Base-by-base conservation (phyloP, 2,113 vertebrate species). In the Corythaixoides concolor region DNA sequence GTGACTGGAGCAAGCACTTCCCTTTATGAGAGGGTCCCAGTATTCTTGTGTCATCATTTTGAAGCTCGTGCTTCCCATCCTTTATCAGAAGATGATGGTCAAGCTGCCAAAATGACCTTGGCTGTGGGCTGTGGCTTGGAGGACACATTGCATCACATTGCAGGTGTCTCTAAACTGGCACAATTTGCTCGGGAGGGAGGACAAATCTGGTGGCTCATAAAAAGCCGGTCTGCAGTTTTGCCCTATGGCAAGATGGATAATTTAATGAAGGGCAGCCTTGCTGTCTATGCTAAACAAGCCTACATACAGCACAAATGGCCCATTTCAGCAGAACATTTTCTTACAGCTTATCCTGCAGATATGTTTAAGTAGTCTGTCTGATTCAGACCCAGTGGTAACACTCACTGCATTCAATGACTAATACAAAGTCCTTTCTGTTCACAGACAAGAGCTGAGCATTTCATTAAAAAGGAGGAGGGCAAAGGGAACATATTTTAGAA, bases 361-460 rank as follows among this genome's bases (percentile, higher is more conserved):
- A 88, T 47, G 81, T 94, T 91, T 91, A 77, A 93, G 80, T 73
- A 39, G 59, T 52, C 41, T 92, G 84, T 35, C 90, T 93, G 62
- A 91, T 93, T 94, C 67, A 84, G 80, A 69, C 75, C 28, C 79
- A 55, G 26, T 75, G 60, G 66, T 62, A 96, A 97, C 95, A 97
- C 79, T 93, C 39, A 30, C 47, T 79, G 85, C 91, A 95, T 94
- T 96, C 88, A 97, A 12, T 63, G 78, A 39, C 27, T 77, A 70
- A 85, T 70, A 96, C 92, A 96, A 93, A 95, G 76, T 86, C 47
- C 52, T 63, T 93, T 92, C 91, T 97, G 91, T 96, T 92, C 88
- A 70, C n/a, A 86, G 45, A 60, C 30, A 66, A 83, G 80, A 73
- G 45, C 74, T 63, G 47, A 92, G 9, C 15, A 41, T 78, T 84